Percentiles rank a stretch among this genome's conserved stretches.
Conservation (phyloP, 2,113 vertebrate species). For the Anarrhichthys ocellatus region DNA sequence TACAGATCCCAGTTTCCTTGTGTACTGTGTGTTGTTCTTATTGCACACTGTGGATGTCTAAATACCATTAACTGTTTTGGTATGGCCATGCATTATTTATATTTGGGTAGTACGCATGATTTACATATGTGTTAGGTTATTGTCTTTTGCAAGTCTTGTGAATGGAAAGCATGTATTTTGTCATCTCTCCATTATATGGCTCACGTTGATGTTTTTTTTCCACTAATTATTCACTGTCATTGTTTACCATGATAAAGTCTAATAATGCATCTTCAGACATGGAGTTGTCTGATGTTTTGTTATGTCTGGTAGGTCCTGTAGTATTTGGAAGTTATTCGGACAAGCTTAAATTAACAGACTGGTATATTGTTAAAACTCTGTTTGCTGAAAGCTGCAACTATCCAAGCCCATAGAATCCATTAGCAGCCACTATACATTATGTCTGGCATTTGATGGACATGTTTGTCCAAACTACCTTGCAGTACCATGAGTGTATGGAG, state of each 20-base stretch:
- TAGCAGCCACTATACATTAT: not conserved
- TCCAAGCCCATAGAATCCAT: not conserved
- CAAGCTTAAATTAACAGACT: not conserved
- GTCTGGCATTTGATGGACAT: conserved; percentile 23
- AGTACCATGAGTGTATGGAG: not conserved
- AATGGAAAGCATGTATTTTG: not conserved
- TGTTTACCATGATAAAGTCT: not conserved
- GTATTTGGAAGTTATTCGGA: not conserved
- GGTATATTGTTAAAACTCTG: not conserved
- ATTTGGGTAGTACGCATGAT: not conserved
- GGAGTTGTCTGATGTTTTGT: not conserved
- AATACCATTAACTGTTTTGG: not conserved
- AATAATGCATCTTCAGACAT: not conserved
- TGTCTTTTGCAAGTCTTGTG: not conserved
- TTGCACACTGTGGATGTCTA: not conserved
- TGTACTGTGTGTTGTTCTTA: not conserved
- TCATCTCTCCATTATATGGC: not conserved
- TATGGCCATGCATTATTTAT: not conserved
- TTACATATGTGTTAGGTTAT: not conserved
- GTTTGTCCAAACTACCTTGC: conserved; percentile 8
- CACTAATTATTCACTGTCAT: not conserved
- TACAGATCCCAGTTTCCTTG: conserved; percentile 24
- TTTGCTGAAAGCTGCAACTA: conserved; percentile 1
- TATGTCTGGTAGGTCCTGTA: not conserved
- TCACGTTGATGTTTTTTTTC: not conserved